Evolutionary conservation across 2,888 invertebrate genomes (phyloP), one percentile per base, ranked within the genome.

Genomic region (Endotricha flammealis): DNA sequence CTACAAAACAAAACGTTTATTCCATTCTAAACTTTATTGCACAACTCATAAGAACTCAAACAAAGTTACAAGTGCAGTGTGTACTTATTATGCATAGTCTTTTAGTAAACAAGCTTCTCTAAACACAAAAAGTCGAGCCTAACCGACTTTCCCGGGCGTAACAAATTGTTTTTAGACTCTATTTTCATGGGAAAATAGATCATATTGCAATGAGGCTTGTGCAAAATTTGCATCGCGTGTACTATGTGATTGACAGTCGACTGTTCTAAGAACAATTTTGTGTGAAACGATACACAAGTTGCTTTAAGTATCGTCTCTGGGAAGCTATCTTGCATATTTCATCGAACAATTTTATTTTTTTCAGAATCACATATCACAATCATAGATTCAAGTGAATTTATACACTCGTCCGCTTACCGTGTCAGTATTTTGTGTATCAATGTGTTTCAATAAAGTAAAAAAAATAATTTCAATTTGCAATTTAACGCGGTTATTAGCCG

Each of bases 91-190:
- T 27, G 25, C 32, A 32, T 10, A 33, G 32, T 25, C 32, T 33
- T 33, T 14, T 33, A 16, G 32, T 32, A 32, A 48, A 44, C 48
- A 48, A 39, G 46, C 39, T 35, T 42, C 36, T 37, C 44, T 45
- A 43, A 50, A 45, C 45, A 45, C 45, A 52, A 44, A 44, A 50
- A 48, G 41, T 47, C 46, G 38, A 44, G 47, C 35, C 23, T 14
- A 12, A 32, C 38, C 42, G 28, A 45, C 45, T 45, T 48, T 42
- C 38, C 43, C 40, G 12, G 23, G 27, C 27, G 41, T 38, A 30
- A 27, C 38, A 9, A 32, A 28, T 37, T 35, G 35, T n/a, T n/a
- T n/a, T n/a, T n/a, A n/a, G n/a, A n/a, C n/a, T n/a, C n/a, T n/a
- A n/a, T 9, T 6, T 32, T 32, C 9, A 25, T 6, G n/a, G 12